Base-by-base conservation (phyloP, 2,888 invertebrate genomes). In the Troides helena region DNA sequence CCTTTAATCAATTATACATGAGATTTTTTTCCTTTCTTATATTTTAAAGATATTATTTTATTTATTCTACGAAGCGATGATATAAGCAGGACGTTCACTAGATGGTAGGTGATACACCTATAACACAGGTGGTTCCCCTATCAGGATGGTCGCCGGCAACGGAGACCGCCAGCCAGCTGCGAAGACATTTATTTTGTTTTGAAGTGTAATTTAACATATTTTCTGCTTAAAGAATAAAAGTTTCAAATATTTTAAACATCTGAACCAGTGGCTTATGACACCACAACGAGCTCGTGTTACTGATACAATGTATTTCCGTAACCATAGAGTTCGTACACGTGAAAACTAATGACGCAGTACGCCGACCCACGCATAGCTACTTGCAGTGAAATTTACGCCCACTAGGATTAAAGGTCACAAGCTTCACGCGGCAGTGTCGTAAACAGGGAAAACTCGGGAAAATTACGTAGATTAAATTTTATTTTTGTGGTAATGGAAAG, bases 351-450 rank as follows among this genome's bases (percentile, higher is more conserved):
- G 84, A 83, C 84, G 81, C 80, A 78, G 78, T 72, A 72, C 75
- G 63, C 74, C 78, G 79, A 76, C 76, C 78, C 76, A 78, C 79
- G 77, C 77, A 53, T 10, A 30, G 30, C 46, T 58, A 25, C 62
- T 58, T 80, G 80, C 82, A 80, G 74, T 78, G 82, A 81, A 85
- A 84, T 82, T 76, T 75, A 75, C 76, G 71, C 75, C 80, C 83
- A 84, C 83, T 80, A 81, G 80, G 75, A 76, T 74, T 71, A 80
- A 83, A 83, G 82, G 83, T 84, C 83, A 79, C 65, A 74, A 62
- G 74, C 65, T 71, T 75, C 73, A 75, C 74, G 76, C 71, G 76
- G 68, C 71, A 72, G 72, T 72, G 68, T 71, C 23, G 60, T 61
- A 60, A 68, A 72, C 60, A 67, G 61, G 61, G 61, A 66, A 60